phyloP scores from a whole-genome alignment of 2,113 vertebrate genomes.

The Calidris pygmaea region DNA sequence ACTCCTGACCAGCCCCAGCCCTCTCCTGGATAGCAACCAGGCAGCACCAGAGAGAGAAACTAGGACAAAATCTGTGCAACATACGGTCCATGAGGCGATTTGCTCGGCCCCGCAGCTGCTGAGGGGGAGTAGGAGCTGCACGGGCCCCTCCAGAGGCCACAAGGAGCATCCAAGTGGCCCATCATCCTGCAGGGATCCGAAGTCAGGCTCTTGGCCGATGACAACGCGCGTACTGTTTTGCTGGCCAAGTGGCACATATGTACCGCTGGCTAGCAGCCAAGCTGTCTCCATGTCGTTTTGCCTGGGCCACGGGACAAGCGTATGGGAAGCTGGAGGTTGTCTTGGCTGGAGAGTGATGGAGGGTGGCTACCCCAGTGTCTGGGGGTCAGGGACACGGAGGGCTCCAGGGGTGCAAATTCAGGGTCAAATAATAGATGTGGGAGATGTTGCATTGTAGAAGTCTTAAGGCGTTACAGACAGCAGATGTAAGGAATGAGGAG shows the following conservation, averaged over 20 bases:
- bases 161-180: background rate
- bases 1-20: background rate
- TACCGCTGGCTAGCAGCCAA: background rate
- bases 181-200: background rate
- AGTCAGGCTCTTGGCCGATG: background rate
- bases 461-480: background rate
- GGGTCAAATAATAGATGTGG: background rate
- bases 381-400: fast-evolving
- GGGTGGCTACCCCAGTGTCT: background rate
- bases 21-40: background rate
- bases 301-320: background rate
- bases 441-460: background rate
- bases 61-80: background rate
- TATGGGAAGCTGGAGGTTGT: background rate
- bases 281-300: background rate
- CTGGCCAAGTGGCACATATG: background rate
- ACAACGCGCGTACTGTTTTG: fast-evolving
- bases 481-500: background rate
- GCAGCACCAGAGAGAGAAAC: background rate
- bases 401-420: background rate
- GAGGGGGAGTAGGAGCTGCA: fast-evolving
- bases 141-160: background rate
- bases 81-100: fast-evolving
- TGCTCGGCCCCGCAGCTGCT: background rate
- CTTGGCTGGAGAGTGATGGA: background rate